Evolutionary conservation across 2,888 invertebrate species (phyloP).

Genomic region (Pristionchus japonicus): DNA sequence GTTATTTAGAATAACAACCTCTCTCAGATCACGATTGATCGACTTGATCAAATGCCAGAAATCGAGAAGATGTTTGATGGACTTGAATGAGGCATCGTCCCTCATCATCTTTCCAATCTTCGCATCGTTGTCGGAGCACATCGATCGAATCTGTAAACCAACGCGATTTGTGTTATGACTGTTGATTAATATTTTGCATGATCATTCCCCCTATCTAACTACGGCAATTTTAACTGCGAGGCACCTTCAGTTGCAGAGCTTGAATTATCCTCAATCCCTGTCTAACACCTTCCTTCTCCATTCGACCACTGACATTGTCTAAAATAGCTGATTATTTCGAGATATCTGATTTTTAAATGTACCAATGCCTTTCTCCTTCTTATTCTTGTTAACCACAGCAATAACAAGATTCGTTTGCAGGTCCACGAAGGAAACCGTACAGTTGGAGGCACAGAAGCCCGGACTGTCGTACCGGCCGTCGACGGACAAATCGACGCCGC

Average conservation of each 20-base stretch:
- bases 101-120: not conserved
- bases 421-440: not conserved
- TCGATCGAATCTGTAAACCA: not conserved
- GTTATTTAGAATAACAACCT: not conserved
- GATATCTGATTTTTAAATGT: not conserved
- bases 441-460: not conserved
- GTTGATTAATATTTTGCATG: not conserved
- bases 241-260: not conserved
- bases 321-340: not conserved
- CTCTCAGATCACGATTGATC: not conserved
- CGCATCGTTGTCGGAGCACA: not conserved
- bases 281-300: not conserved
- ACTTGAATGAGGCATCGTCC: not conserved
- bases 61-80: not conserved
- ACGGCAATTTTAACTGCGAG: not conserved
- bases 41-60: not conserved
- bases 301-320: not conserved
- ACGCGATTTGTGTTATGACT: not conserved
- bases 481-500: not conserved
- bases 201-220: not conserved
- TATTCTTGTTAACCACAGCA: not conserved
- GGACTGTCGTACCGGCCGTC: not conserved
- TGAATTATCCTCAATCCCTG: not conserved
- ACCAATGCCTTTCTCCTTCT: not conserved
- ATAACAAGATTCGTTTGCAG: not conserved